Percentiles rank a stretch among this genome's conserved stretches.
Conservation (phyloP, 64 coral and sea anemone species). For the Astreopora myriophthalma region DNA sequence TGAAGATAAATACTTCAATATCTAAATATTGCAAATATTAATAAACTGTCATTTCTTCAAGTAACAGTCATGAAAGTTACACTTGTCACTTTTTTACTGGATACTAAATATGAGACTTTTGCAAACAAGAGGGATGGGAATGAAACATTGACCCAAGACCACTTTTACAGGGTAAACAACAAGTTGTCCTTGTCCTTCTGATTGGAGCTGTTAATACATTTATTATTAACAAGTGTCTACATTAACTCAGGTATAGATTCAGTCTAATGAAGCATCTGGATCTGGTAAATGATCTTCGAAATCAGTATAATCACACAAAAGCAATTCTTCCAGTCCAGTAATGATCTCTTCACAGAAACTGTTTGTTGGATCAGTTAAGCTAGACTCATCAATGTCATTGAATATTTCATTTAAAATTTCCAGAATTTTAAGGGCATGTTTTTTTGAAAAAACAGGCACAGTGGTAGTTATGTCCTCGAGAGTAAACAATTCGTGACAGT, state of each 20-base stretch:
- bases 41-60: slow-evolving; percentile 15
- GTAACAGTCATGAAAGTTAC: slow-evolving; percentile 10
- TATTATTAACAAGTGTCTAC: background rate
- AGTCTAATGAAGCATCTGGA: background rate
- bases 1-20: slow-evolving; percentile 7
- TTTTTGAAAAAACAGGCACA: slow-evolving; percentile 56
- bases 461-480: slow-evolving; percentile 41
- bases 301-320: background rate
- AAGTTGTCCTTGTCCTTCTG: slow-evolving; percentile 9
- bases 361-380: background rate
- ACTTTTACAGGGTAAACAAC: slow-evolving; percentile 1
- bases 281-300: slow-evolving; percentile 3
- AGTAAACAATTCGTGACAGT: slow-evolving; percentile 52
- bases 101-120: slow-evolving; percentile 2
- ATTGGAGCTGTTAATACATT: background rate
- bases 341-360: background rate
- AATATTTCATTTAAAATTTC: slow-evolving; percentile 67
- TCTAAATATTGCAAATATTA: slow-evolving; percentile 4
- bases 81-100: slow-evolving; percentile 5
- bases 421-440: slow-evolving; percentile 20
- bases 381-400: slow-evolving; percentile 47
- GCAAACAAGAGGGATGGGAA: background rate
- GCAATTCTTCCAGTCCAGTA: slow-evolving; percentile 9
- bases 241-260: background rate
- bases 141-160: background rate